phyloP scores from a whole-genome alignment of 2,113 vertebrate species.

The Tautogolabrus adspersus region DNA sequence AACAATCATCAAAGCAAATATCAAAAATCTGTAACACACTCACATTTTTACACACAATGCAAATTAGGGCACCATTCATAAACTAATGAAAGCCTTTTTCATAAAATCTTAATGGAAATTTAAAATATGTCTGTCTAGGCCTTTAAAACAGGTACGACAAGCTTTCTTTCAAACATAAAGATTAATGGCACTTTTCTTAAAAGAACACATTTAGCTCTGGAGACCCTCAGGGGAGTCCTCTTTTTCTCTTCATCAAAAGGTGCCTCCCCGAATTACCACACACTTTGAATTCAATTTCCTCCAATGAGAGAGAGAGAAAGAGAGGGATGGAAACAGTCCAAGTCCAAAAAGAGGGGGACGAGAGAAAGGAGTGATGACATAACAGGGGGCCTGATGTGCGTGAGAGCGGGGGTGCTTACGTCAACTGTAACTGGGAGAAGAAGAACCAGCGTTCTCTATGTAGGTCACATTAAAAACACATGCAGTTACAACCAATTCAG shows the following conservation, averaged over 20 bases:
- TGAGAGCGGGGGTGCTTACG: slow-evolving; percentile 69
- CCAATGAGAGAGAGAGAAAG: slow-evolving; percentile 35
- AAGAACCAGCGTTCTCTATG: slow-evolving; percentile 72
- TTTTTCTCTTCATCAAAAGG: neutral
- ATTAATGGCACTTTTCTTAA: neutral
- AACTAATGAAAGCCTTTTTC: neutral
- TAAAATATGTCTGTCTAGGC: no score
- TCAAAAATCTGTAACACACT: neutral
- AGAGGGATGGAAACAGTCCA: slow-evolving; percentile 36
- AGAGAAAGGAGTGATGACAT: slow-evolving; percentile 73
- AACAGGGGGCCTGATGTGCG: slow-evolving; percentile 72
- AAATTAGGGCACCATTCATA: neutral
- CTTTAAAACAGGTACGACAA: neutral
- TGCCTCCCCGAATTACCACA: slow-evolving; percentile 26
- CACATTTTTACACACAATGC: neutral
- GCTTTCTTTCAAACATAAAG: neutral
- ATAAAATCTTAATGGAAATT: no score
- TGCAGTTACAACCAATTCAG: slow-evolving; percentile 54
- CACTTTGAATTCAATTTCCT: slow-evolving; percentile 32
- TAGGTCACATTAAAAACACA: slow-evolving; percentile 85
- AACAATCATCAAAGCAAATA: neutral
- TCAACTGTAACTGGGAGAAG: slow-evolving; percentile 84
- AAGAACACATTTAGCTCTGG: slow-evolving; percentile 15
- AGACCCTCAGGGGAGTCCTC: slow-evolving; percentile 31
- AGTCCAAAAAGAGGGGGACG: slow-evolving; percentile 23